Percentiles rank a stretch among this genome's conserved stretches.
Conservation (phyloP, 2,888 invertebrate species). For the Rapana venosa region DNA sequence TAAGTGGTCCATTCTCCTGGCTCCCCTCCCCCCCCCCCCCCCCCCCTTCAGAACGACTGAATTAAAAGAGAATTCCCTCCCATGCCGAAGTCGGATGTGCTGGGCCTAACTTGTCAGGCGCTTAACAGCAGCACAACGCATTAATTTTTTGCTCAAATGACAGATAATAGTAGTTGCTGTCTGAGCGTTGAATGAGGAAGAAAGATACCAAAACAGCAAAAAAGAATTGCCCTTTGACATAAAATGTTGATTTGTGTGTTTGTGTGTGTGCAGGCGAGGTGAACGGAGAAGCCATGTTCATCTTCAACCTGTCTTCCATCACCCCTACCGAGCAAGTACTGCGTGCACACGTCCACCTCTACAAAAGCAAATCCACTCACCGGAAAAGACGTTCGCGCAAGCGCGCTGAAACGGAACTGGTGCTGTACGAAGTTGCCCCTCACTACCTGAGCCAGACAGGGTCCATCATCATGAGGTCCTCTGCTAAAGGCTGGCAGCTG, state of each 20-base stretch:
- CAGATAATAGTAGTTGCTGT: background rate
- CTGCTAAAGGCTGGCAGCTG: constrained; percentile 74
- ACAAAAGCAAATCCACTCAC: constrained; percentile 63
- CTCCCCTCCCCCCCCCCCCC: no score
- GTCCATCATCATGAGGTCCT: constrained; percentile 60
- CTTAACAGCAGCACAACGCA: no score
- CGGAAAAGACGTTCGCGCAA: constrained; percentile 49
- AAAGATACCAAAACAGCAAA: background rate
- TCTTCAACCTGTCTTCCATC: constrained; percentile 78
- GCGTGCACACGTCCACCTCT: constrained; percentile 77
- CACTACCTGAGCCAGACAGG: constrained; percentile 61
- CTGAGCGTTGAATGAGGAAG: no score
- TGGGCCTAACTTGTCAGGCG: no score
- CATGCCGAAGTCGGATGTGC: no score
- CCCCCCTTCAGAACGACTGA: no score
- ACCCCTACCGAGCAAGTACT: constrained; percentile 72
- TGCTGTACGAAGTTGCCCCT: constrained; percentile 68
- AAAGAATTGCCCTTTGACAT: background rate
- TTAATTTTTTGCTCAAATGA: background rate
- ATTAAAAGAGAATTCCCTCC: no score
- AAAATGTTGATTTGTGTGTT: background rate
- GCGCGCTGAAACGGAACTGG: constrained; percentile 58
- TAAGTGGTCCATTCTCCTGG: no score
- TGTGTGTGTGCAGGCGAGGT: constrained; percentile 64
- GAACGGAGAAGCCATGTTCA: constrained; percentile 77